Percentiles rank a stretch among this genome's conserved stretches.
Conservation (phyloP, 2,797 vertebrate genomes). For the Astyanax mexicanus region DNA sequence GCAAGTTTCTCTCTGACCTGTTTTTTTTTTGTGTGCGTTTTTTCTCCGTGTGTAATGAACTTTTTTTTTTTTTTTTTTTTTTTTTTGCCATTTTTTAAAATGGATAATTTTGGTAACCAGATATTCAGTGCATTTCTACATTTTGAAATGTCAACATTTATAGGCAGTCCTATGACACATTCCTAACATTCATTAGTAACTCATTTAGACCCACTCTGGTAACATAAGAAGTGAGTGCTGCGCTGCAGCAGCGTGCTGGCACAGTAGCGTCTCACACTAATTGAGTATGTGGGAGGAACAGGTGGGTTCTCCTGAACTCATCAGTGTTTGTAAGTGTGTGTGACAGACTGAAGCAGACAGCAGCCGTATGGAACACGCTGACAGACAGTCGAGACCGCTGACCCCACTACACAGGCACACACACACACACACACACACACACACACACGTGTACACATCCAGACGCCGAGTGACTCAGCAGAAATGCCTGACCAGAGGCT, state of each 20-base stretch:
- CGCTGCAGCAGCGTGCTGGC: background rate
- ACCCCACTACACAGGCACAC: too few relatives aligned
- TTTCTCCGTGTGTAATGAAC: too few relatives aligned
- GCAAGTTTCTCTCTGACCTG: conserved; percentile 31
- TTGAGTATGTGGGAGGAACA: background rate
- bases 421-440: conserved; percentile 22
- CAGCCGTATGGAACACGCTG: conserved; percentile 3
- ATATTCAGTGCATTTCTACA: too few relatives aligned
- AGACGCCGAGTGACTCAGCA: conserved; percentile 25
- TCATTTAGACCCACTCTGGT: background rate
- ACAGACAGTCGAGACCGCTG: conserved; percentile 9
- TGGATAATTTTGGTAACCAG: too few relatives aligned
- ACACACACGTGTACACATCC: conserved; percentile 18
- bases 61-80: too few relatives aligned
- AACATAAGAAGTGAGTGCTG: background rate
- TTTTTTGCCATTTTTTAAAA: too few relatives aligned
- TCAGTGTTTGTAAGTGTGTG: background rate
- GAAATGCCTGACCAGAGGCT: background rate
- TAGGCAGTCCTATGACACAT: too few relatives aligned
- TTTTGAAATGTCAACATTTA: too few relatives aligned
- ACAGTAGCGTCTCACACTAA: background rate
- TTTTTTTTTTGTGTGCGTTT: too few relatives aligned
- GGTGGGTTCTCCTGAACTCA: background rate
- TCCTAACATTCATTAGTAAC: background rate
- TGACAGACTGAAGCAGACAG: background rate